These are phyloP conservation scores for Corythucha ciliata DNA, from an alignment of 2,888 invertebrate species.

Conservation along the genomic window DNA sequence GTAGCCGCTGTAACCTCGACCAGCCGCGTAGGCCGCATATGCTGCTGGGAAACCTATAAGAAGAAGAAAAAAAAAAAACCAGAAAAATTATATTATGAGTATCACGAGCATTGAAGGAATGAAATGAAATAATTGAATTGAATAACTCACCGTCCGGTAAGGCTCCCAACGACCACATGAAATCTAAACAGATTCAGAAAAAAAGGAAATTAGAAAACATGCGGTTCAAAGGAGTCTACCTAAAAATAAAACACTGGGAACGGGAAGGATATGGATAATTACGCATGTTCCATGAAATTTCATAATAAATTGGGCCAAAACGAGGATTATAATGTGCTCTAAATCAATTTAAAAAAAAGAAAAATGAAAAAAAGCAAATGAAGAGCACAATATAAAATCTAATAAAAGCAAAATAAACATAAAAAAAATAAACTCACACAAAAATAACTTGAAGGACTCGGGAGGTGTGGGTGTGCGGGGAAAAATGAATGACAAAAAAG, in stretches of 20 bases:
- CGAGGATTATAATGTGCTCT: too few species aligned
- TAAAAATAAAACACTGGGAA: slow-evolving; percentile 10
- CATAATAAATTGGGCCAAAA: too few species aligned
- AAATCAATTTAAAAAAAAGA: slow-evolving; percentile 9
- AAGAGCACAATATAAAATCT: background rate
- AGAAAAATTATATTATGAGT: background rate
- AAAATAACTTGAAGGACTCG: too few species aligned
- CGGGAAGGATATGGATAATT: too few species aligned
- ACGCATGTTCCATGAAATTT: too few species aligned
- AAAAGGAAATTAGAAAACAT: slow-evolving; percentile 22
- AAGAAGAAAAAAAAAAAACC: background rate
- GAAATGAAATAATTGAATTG: slow-evolving; percentile 2
- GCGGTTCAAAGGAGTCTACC: slow-evolving; percentile 14
- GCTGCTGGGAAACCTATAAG: slow-evolving; percentile 85
- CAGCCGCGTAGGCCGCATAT: slow-evolving; percentile 92
- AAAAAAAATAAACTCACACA: too few species aligned
- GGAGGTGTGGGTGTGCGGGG: too few species aligned
- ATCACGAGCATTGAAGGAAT: background rate
- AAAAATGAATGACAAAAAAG: too few species aligned
- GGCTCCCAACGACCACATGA: slow-evolving; percentile 98
- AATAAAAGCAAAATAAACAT: too few species aligned
- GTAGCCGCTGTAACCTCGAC: slow-evolving; percentile 94
- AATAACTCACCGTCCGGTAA: slow-evolving; percentile 89
- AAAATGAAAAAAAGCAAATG: slow-evolving; percentile 7
- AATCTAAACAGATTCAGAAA: slow-evolving; percentile 63